Percentiles rank a stretch among this genome's conserved stretches.
phyloP scores from a whole-genome alignment of 2,113 vertebrate species.

The Macrotus californicus region DNA sequence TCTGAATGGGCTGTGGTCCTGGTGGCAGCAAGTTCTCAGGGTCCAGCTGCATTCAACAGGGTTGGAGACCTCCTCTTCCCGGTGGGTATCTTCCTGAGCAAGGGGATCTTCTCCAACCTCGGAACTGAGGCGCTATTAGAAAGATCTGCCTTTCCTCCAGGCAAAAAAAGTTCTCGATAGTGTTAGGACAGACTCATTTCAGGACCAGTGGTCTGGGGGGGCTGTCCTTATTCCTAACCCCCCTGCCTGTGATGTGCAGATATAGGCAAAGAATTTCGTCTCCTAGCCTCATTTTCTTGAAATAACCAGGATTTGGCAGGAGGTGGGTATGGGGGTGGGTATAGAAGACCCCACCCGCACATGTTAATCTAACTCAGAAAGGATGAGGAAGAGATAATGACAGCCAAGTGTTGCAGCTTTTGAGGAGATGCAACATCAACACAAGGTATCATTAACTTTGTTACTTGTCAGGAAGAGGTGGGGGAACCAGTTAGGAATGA shows the following conservation, averaged over 20 bases:
- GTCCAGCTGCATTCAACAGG: too few relatives aligned
- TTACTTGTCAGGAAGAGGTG: not conserved
- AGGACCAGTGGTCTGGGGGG: not conserved
- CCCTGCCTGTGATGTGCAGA: not conserved
- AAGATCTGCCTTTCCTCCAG: not conserved
- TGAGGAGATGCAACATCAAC: not conserved
- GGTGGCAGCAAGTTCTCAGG: not conserved
- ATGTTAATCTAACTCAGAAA: conserved; percentile 16
- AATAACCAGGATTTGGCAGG: not conserved
- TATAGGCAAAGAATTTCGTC: not conserved
- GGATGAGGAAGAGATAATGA: not conserved
- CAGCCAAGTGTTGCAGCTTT: not conserved
- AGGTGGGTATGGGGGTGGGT: fast-evolving
- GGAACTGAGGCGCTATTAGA: not conserved
- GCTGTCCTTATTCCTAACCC: not conserved
- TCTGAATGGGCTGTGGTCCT: not conserved
- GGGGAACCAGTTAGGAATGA: not conserved
- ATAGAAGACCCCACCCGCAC: not conserved
- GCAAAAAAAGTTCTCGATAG: not conserved
- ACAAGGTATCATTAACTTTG: conserved; percentile 1
- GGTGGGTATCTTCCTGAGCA: not conserved
- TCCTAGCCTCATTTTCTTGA: not conserved
- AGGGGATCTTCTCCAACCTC: not conserved
- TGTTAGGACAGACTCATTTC: not conserved
- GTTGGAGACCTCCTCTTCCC: not conserved